These are phyloP conservation scores for Galeopsomyia nigrocyanea DNA, from an alignment of 2,888 invertebrate species.

Conservation along the genomic window DNA sequence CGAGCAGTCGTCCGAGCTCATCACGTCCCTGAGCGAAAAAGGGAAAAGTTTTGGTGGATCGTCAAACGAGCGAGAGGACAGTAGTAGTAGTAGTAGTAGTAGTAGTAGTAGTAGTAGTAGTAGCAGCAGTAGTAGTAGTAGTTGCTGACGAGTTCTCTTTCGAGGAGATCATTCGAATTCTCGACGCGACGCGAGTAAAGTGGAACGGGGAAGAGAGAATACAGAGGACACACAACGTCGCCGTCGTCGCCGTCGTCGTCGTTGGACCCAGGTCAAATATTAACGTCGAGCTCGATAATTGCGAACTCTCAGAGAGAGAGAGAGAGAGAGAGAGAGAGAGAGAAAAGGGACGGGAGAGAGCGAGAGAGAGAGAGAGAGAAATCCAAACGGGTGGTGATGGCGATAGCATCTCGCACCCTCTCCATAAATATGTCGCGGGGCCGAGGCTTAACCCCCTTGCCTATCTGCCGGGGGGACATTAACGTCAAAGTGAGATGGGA, in stretches of 20 bases:
- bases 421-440: slow-evolving; percentile 69
- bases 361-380: slow-evolving; percentile 56
- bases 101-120: background rate
- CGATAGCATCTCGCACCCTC: slow-evolving; percentile 68
- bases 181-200: slow-evolving; percentile 29
- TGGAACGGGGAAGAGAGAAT: slow-evolving; percentile 14
- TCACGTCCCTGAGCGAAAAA: slow-evolving; percentile 21
- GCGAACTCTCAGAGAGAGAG: slow-evolving; percentile 57
- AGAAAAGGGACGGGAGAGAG: too few relatives aligned
- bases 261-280: slow-evolving; percentile 63
- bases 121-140: background rate
- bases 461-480: slow-evolving; percentile 69
- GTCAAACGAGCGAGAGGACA: background rate
- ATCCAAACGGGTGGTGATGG: slow-evolving; percentile 57
- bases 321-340: background rate
- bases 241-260: background rate
- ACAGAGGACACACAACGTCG: slow-evolving; percentile 6
- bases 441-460: slow-evolving; percentile 68
- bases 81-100: background rate
- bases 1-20: slow-evolving; percentile 29
- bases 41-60: slow-evolving; percentile 24
- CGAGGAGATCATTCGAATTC: slow-evolving; percentile 38
- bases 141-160: slow-evolving; percentile 41
- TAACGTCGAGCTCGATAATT: slow-evolving; percentile 68
- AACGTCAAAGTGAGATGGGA: slow-evolving; percentile 68